Percentiles rank a stretch among this genome's conserved stretches.
These are phyloP conservation scores for Limonius californicus DNA, from an alignment of 1,140 invertebrate species.

Conservation along the genomic window DNA sequence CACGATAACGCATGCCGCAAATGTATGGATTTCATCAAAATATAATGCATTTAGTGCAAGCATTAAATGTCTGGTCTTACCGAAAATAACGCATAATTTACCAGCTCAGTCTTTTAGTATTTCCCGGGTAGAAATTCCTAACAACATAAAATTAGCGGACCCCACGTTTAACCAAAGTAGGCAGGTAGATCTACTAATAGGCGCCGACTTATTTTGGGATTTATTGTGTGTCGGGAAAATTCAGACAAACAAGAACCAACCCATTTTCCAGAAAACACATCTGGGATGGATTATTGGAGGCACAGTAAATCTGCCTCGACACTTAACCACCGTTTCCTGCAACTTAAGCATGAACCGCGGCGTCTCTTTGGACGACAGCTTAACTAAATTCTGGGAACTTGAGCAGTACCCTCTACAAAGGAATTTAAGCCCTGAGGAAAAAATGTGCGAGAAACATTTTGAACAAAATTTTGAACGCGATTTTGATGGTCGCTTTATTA, in stretches of 20 bases:
- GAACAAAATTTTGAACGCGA: no score
- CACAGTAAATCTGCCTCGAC: neutral
- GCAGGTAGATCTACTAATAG: slow-evolving; percentile 7
- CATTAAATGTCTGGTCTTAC: neutral
- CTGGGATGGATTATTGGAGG: slow-evolving; percentile 23
- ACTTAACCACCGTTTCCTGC: neutral
- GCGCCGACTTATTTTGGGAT: slow-evolving; percentile 7
- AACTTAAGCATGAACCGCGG: neutral
- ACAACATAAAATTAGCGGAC: slow-evolving; percentile 4
- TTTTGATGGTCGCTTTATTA: no score
- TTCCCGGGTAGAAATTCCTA: neutral
- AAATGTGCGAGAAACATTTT: no score
- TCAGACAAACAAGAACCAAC: neutral
- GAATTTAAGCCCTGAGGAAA: no score
- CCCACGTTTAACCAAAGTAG: neutral
- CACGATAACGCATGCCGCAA: neutral
- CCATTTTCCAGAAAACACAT: slow-evolving; percentile 19
- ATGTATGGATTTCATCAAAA: neutral
- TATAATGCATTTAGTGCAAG: neutral
- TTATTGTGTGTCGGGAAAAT: slow-evolving; percentile 9
- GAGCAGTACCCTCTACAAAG: no score
- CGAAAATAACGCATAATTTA: neutral
- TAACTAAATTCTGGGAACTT: slow-evolving; percentile 1
- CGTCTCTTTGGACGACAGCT: neutral
- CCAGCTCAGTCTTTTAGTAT: slow-evolving; percentile 3